Conservation (phyloP, 1,140 invertebrate species). For the Drosophila lowei region DNA sequence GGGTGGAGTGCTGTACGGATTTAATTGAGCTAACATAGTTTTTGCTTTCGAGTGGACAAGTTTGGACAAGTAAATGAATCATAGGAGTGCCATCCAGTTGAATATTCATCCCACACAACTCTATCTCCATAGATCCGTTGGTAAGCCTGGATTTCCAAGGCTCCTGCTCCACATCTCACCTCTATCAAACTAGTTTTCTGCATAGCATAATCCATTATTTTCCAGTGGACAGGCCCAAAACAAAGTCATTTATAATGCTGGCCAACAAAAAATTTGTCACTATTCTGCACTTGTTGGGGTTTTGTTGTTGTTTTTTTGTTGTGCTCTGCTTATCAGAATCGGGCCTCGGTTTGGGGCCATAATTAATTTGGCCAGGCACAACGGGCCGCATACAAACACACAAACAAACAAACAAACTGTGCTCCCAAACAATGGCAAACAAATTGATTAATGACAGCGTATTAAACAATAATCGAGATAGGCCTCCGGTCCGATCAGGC, state of each 20-base stretch:
- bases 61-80: slow-evolving; percentile 38
- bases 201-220: slow-evolving; percentile 64
- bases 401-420: slow-evolving; percentile 33
- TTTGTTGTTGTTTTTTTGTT: slow-evolving; percentile 15
- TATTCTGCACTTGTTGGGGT: slow-evolving; percentile 68
- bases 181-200: slow-evolving; percentile 22
- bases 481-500: slow-evolving; percentile 51
- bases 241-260: slow-evolving; percentile 75
- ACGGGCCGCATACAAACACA: no score
- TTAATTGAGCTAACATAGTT: slow-evolving; percentile 42
- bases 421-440: slow-evolving; percentile 75
- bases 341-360: slow-evolving; percentile 55
- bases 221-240: slow-evolving; percentile 49
- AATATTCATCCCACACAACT: no score
- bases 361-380: slow-evolving; percentile 75
- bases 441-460: slow-evolving; percentile 80
- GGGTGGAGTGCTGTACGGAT: slow-evolving; percentile 44
- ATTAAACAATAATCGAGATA: slow-evolving; percentile 82
- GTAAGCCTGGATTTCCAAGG: no score
- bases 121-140: no score
- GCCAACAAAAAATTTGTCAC: slow-evolving; percentile 66
- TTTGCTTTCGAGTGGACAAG: no score
- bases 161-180: slow-evolving; percentile 13
- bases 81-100: no score
- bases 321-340: slow-evolving; percentile 62